phyloP scores from a whole-genome alignment of 2,113 vertebrate genomes.

The Phaetusa simplex region DNA sequence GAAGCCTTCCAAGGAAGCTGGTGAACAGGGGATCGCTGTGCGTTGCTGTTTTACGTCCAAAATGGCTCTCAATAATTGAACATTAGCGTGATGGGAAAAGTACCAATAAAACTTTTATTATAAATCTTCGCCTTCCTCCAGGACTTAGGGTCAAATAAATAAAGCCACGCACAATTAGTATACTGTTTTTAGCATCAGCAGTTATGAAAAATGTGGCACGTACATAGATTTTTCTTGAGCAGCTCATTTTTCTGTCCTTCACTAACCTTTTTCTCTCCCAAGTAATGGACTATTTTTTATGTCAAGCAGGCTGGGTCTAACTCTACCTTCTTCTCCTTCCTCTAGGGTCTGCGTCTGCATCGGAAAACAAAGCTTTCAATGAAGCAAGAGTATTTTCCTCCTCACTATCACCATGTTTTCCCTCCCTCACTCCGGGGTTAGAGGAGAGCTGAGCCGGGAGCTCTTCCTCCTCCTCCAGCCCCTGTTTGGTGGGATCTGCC shows the following conservation, averaged over 20 bases:
- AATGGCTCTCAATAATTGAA: constrained; percentile 28
- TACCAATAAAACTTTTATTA: constrained; percentile 29
- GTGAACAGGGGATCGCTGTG: neutral
- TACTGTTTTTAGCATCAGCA: constrained; percentile 39
- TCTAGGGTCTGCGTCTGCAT: neutral
- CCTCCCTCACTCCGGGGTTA: neutral
- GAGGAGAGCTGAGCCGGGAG: neutral
- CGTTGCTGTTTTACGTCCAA: neutral
- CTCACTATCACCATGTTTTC: neutral
- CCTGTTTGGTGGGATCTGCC: neutral
- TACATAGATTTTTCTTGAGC: neutral
- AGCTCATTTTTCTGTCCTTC: constrained; percentile 9
- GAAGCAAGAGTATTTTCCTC: neutral
- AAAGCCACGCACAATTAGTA: neutral
- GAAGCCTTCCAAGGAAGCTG: neutral
- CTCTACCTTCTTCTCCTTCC: neutral
- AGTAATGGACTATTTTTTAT: neutral
- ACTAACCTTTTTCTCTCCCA: neutral
- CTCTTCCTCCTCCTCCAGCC: neutral
- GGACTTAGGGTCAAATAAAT: constrained; percentile 23
- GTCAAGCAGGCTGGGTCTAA: neutral
- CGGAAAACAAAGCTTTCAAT: neutral
- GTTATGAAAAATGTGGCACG: neutral
- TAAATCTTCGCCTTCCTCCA: neutral
- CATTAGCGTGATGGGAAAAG: constrained; percentile 2